These are phyloP conservation scores for Caenorhabditis doughertyi DNA, from an alignment of 2,888 invertebrate species.

Conservation along the genomic window DNA sequence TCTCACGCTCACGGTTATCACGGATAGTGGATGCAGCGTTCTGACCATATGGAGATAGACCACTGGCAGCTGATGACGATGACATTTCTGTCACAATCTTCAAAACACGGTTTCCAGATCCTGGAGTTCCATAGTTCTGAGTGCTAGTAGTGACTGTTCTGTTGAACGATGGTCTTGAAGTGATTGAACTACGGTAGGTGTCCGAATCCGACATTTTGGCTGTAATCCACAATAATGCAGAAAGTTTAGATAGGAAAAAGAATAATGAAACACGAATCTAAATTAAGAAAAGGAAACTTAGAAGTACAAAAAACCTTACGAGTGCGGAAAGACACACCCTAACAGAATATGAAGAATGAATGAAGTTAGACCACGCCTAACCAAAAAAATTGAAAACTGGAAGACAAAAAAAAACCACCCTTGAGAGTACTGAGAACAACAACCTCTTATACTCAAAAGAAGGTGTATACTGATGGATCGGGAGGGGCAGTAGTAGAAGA, in stretches of 20 bases:
- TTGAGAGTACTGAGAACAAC: slow-evolving; percentile 14
- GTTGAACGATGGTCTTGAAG: slow-evolving; percentile 76
- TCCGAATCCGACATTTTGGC: slow-evolving; percentile 68
- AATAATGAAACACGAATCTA: no score
- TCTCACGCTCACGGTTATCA: slow-evolving; percentile 84
- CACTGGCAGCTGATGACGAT: slow-evolving; percentile 63
- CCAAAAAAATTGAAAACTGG: slow-evolving; percentile 14
- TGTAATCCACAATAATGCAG: slow-evolving; percentile 12
- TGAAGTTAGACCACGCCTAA: slow-evolving; percentile 44
- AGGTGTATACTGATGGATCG: slow-evolving; percentile 42
- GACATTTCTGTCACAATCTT: slow-evolving; percentile 82
- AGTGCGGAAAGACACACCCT: slow-evolving; percentile 4
- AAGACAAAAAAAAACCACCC: slow-evolving; percentile 14
- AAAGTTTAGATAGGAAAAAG: neutral
- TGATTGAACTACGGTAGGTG: slow-evolving; percentile 75
- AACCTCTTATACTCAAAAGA: slow-evolving; percentile 26
- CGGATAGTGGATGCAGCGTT: slow-evolving; percentile 84
- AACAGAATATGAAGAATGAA: neutral
- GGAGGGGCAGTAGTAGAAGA: slow-evolving; percentile 26
- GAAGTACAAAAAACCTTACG: slow-evolving; percentile 24
- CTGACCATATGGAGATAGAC: slow-evolving; percentile 70
- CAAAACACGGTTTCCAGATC: slow-evolving; percentile 76
- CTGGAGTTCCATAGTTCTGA: slow-evolving; percentile 68
- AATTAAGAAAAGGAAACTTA: slow-evolving; percentile 7
- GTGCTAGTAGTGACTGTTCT: slow-evolving; percentile 66